These are phyloP conservation scores for Sturnus vulgaris DNA, from an alignment of 2,113 vertebrate genomes.

Conservation along the genomic window DNA sequence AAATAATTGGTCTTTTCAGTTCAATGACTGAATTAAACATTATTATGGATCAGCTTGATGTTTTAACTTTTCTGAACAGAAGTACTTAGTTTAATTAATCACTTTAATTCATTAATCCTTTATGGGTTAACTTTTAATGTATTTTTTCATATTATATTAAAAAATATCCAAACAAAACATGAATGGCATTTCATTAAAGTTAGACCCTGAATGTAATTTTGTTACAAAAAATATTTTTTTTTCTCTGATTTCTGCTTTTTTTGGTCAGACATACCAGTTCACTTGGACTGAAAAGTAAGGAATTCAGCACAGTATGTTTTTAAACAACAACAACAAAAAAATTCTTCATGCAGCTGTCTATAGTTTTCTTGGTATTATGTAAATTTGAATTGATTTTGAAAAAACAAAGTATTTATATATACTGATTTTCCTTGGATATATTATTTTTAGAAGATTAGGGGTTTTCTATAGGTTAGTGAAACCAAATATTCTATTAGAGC, in stretches of 20 bases:
- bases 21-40: not conserved
- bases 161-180: not conserved
- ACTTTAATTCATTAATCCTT: not conserved
- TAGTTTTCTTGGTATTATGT: not conserved
- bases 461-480: not conserved
- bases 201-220: not conserved
- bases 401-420: not conserved
- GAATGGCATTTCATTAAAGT: not conserved
- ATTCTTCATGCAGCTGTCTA: not conserved
- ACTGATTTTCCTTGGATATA: not conserved
- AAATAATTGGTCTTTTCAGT: not conserved
- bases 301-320: not conserved
- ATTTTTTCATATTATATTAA: not conserved
- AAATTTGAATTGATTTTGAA: not conserved
- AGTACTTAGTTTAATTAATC: not conserved
- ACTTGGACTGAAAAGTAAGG: not conserved
- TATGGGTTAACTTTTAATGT: not conserved
- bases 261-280: not conserved
- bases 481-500: not conserved
- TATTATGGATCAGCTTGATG: not conserved
- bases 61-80: not conserved
- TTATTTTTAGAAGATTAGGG: not conserved
- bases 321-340: not conserved
- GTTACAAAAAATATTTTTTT: not conserved
- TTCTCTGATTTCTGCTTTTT: not conserved